These are phyloP conservation scores for Amphiprion ocellaris DNA, from an alignment of 2,113 vertebrate species.

Conservation along the genomic window DNA sequence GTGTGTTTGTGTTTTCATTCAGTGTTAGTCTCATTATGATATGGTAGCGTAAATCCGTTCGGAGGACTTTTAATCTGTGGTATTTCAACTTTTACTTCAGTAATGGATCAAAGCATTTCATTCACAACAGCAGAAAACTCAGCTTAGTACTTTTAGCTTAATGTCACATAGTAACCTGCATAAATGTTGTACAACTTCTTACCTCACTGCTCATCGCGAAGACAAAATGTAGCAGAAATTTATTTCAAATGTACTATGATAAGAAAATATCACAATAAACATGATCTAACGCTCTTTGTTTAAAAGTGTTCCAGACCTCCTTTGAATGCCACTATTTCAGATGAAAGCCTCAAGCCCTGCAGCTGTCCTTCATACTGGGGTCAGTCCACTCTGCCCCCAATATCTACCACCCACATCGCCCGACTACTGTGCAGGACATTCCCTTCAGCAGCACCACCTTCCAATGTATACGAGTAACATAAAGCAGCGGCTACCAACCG, in stretches of 20 bases:
- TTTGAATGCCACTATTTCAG: constrained; percentile 5
- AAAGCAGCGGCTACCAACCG: constrained; percentile 11
- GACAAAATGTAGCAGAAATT: background rate
- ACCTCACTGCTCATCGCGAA: too few relatives aligned
- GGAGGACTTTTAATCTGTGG: too few relatives aligned
- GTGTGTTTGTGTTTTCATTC: too few relatives aligned
- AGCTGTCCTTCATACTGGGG: constrained; percentile 40
- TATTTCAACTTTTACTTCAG: too few relatives aligned
- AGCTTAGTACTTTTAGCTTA: too few relatives aligned
- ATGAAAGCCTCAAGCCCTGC: constrained; percentile 23
- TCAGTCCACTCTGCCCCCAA: constrained; percentile 23
- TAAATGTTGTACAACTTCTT: too few relatives aligned
- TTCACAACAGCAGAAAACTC: too few relatives aligned
- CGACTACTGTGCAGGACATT: constrained; percentile 19
- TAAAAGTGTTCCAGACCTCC: background rate
- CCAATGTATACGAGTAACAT: constrained; percentile 3
- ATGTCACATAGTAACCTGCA: too few relatives aligned
- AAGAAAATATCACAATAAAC: background rate
- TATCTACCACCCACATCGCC: constrained; percentile 65
- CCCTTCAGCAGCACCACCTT: constrained; percentile 13
- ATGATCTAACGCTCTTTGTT: too few relatives aligned
- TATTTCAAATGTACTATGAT: background rate
- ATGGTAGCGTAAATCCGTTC: too few relatives aligned
- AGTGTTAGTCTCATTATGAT: too few relatives aligned
- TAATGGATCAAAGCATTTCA: too few relatives aligned